Conservation (phyloP, 1,140 invertebrate species). For the Drosophila carrolli region DNA sequence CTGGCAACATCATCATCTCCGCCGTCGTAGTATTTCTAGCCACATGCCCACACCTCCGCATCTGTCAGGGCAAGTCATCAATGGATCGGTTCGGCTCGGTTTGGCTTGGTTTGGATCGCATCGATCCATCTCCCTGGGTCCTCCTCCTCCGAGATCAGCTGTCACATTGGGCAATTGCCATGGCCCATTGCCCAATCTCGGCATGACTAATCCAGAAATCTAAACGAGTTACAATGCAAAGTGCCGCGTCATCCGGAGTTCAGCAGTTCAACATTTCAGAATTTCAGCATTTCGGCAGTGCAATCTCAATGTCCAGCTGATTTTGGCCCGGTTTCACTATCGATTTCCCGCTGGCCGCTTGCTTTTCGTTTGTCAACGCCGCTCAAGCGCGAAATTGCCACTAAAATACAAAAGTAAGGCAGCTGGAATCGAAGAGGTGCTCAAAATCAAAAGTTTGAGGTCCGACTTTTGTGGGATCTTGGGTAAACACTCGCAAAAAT, state of each 20-base stretch:
- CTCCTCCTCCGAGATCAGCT: conserved; percentile 47
- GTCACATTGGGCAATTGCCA: conserved; percentile 62
- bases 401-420: conserved; percentile 33
- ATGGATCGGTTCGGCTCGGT: conserved; percentile 35
- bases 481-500: neutral
- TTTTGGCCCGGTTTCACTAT: conserved; percentile 53
- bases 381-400: conserved; percentile 73
- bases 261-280: neutral
- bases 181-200: conserved; percentile 61
- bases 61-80: conserved; percentile 76
- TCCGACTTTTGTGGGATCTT: conserved; percentile 3
- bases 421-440: conserved; percentile 35
- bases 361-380: conserved; percentile 43
- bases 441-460: conserved; percentile 8
- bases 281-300: neutral
- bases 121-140: conserved; percentile 46
- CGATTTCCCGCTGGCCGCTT: conserved; percentile 58
- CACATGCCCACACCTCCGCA: conserved; percentile 43
- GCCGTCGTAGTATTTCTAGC: conserved; percentile 2
- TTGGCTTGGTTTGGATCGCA: neutral
- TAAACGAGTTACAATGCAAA: conserved; percentile 40
- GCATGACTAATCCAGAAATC: conserved; percentile 66
- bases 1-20: conserved; percentile 43
- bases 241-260: conserved; percentile 48
- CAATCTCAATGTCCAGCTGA: conserved; percentile 42